A percentile compares a stretch with the other conserved stretches of the same genome.
Conservation (phyloP, 2,113 vertebrate species). For the Tetrao urogallus region DNA sequence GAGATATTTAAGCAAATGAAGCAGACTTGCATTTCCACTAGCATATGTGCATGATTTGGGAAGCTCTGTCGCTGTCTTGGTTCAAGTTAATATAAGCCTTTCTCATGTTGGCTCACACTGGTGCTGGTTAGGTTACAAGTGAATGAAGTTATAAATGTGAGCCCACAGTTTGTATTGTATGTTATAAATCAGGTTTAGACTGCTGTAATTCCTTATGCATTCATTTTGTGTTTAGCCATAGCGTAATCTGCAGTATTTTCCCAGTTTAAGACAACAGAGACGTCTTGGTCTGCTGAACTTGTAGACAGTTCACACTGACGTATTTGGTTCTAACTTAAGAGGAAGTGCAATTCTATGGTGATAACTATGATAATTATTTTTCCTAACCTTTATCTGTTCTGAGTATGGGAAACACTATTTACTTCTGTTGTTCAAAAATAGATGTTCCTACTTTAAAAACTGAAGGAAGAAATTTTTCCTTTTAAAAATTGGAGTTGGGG, state of each 20-base stretch:
- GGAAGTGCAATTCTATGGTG: slow-evolving; percentile 28
- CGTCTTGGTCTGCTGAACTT: not conserved
- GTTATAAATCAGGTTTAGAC: not conserved
- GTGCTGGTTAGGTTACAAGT: not conserved
- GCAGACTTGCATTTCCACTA: not conserved
- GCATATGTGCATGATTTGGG: not conserved
- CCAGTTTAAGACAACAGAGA: slow-evolving; percentile 48
- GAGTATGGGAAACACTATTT: slow-evolving; percentile 46
- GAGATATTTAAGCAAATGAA: not conserved
- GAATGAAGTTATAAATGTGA: not conserved
- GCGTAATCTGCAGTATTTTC: not conserved
- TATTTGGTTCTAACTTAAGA: slow-evolving; percentile 28
- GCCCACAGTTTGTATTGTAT: not conserved
- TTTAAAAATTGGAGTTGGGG: slow-evolving; percentile 23
- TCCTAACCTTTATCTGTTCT: not conserved
- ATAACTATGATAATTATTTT: slow-evolving; percentile 49
- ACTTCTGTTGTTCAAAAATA: slow-evolving; percentile 63
- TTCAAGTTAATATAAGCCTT: not conserved
- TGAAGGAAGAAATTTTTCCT: slow-evolving; percentile 66
- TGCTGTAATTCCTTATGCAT: not conserved
- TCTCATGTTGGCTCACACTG: not conserved
- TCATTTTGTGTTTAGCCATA: slow-evolving; percentile 35
- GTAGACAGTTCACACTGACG: slow-evolving; percentile 6
- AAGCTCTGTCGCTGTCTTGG: not conserved
- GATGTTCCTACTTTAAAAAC: slow-evolving; percentile 68